phyloP scores from a whole-genome alignment of 2,888 invertebrate species.

The Carterocephalus palaemon region DNA sequence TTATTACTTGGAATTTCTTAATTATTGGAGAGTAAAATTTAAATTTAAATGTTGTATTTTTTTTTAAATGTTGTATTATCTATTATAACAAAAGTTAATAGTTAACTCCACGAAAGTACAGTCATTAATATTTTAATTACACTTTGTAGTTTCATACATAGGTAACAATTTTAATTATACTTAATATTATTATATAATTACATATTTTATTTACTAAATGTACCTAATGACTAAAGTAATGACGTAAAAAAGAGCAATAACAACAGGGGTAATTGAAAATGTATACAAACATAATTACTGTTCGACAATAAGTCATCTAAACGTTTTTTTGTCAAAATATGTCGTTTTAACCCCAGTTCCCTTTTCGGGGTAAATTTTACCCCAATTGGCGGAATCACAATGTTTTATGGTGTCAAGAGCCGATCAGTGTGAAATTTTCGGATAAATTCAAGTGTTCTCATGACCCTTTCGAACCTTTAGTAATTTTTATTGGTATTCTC shows the following conservation, averaged over 20 bases:
- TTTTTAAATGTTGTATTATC: no score
- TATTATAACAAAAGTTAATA: no score
- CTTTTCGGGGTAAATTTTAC: conserved; percentile 56
- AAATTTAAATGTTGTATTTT: no score
- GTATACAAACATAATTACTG: conserved; percentile 76
- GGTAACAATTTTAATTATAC: no score
- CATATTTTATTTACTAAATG: not conserved
- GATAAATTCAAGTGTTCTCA: conserved; percentile 48
- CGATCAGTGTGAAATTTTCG: conserved; percentile 62
- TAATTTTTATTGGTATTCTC: conserved; percentile 19
- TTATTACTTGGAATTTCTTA: no score
- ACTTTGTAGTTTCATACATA: no score
- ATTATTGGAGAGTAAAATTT: no score
- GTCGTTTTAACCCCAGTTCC: conserved; percentile 68
- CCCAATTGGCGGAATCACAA: conserved; percentile 57
- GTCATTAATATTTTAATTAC: no score
- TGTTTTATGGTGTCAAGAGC: conserved; percentile 65
- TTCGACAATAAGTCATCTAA: conserved; percentile 59
- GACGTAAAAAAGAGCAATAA: conserved; percentile 42
- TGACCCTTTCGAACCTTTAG: conserved; percentile 48
- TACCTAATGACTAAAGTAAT: conserved; percentile 14
- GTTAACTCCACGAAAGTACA: no score
- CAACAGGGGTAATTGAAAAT: conserved; percentile 50
- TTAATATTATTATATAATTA: not conserved
- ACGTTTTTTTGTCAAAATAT: conserved; percentile 72